Evolutionary conservation across 2,113 vertebrate species (phyloP).

Genomic region (Ploceus nigricollis): DNA sequence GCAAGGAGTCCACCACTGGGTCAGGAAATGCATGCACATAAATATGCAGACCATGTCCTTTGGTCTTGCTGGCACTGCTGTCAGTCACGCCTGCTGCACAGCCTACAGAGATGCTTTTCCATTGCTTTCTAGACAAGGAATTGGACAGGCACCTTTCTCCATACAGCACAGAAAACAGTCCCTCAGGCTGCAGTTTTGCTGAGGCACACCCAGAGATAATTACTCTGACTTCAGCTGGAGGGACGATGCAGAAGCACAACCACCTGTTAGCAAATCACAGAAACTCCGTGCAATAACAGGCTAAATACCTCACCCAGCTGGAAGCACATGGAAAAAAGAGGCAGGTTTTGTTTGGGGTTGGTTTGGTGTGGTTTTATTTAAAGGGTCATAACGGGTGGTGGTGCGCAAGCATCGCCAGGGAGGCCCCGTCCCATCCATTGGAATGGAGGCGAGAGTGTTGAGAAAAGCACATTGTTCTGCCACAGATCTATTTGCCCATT

Average conservation of each 20-base stretch:
- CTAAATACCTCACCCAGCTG: neutral
- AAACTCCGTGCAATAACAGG: neutral
- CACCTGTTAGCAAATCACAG: neutral
- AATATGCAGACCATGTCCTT: neutral
- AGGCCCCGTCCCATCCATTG: neutral
- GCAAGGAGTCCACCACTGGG: neutral
- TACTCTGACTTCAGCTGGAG: neutral
- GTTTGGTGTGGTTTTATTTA: constrained; percentile 13
- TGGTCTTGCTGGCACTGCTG: neutral
- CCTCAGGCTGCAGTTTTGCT: neutral
- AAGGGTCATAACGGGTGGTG: neutral
- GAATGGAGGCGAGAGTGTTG: neutral
- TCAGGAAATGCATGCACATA: neutral
- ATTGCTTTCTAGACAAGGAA: neutral
- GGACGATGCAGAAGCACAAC: neutral
- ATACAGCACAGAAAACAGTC: neutral
- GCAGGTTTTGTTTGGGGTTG: neutral
- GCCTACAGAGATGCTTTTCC: neutral
- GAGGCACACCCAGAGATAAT: neutral
- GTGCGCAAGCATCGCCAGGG: neutral
- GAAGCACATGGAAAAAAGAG: neutral
- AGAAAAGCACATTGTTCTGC: constrained; percentile 52
- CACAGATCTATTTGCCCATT: constrained; percentile 33
- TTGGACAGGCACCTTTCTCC: neutral
- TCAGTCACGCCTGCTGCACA: neutral